A percentile compares a stretch with the other conserved stretches of the same genome.
Conservation (phyloP, 2,113 vertebrate species). For the Ramphastos sulfuratus region DNA sequence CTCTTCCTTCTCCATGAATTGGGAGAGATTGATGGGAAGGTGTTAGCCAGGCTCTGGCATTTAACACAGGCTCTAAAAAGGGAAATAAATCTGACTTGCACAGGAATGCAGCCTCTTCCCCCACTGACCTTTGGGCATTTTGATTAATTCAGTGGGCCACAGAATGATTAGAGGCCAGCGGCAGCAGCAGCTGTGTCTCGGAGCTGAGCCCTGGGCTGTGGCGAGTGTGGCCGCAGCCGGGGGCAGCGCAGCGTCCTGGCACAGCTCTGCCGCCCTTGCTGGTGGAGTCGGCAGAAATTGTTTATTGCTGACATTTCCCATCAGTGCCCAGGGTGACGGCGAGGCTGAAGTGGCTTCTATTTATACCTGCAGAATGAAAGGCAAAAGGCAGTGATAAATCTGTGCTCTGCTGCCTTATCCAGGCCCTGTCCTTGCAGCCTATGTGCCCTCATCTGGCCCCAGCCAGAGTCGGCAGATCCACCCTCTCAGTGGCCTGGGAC, state of each 20-base stretch:
- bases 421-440: not conserved
- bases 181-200: not conserved
- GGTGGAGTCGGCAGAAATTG: not conserved
- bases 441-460: not conserved
- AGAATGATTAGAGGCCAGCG: not conserved
- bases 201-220: not conserved
- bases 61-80: not conserved
- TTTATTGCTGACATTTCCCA: constrained; percentile 23
- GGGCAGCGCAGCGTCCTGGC: not conserved
- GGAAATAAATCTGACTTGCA: not conserved
- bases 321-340: not conserved
- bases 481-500: not conserved
- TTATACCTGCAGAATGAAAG: constrained; percentile 49
- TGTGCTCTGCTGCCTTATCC: not conserved
- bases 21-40: constrained; percentile 46
- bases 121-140: not conserved
- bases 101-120: not conserved
- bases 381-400: not conserved
- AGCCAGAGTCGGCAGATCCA: accelerated
- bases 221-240: not conserved
- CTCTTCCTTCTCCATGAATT: not conserved
- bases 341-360: constrained; percentile 38
- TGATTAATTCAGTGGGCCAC: constrained; percentile 6
- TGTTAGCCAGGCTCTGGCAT: not conserved
- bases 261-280: not conserved